A percentile compares a stretch with the other conserved stretches of the same genome.
phyloP scores from a whole-genome alignment of 2,888 invertebrate genomes.

The Bugulina stolonifera region DNA sequence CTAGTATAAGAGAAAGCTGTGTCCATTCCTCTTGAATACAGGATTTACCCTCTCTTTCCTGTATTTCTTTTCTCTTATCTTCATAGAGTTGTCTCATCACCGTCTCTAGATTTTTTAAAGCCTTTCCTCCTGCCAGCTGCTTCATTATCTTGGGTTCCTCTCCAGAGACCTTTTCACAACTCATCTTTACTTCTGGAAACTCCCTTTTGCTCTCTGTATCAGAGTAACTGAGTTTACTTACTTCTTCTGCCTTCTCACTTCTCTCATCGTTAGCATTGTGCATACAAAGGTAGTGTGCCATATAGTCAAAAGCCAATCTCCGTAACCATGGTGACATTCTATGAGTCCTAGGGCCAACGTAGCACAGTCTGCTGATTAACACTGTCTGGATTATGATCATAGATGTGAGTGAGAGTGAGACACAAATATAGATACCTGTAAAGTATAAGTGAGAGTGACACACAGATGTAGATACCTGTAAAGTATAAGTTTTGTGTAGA shows the following conservation, averaged over 20 bases:
- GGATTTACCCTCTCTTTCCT: too few species aligned
- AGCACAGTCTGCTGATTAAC: slow-evolving; percentile 54
- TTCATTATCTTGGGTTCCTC: not conserved
- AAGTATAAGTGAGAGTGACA: slow-evolving; percentile 49
- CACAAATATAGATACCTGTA: slow-evolving; percentile 54
- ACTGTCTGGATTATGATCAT: slow-evolving; percentile 54
- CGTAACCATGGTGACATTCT: slow-evolving; percentile 51
- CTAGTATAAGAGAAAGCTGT: not conserved
- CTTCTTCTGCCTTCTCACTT: too few species aligned
- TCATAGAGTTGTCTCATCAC: too few species aligned
- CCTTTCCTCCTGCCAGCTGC: not conserved
- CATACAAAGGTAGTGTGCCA: slow-evolving; percentile 45
- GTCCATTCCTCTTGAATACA: not conserved
- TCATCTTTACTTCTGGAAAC: too few species aligned
- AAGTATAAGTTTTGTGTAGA: slow-evolving; percentile 32
- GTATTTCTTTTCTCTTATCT: not conserved
- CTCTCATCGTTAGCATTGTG: too few species aligned
- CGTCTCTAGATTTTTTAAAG: not conserved
- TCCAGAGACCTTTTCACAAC: too few species aligned
- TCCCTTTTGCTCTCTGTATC: too few species aligned
- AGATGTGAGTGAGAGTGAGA: slow-evolving; percentile 55
- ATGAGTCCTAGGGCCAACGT: slow-evolving; percentile 50
- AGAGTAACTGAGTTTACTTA: too few species aligned
- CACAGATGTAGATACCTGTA: slow-evolving; percentile 54
- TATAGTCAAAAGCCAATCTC: slow-evolving; percentile 44